phyloP scores from a whole-genome alignment of 2,113 vertebrate genomes.

The Cyprinodon tularosa region DNA sequence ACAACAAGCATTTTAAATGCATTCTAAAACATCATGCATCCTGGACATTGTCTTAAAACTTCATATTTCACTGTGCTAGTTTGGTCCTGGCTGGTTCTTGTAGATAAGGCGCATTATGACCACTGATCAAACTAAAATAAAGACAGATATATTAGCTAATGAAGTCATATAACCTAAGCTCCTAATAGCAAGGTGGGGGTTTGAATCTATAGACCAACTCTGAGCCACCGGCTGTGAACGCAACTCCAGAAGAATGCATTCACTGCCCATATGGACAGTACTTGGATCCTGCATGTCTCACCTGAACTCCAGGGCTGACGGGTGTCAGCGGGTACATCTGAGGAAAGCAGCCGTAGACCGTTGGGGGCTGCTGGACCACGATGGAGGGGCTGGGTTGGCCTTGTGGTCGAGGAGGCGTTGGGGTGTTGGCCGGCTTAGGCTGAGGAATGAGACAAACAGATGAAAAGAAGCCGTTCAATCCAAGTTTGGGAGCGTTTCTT shows the following conservation, averaged over 20 bases:
- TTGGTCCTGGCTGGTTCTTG: background rate
- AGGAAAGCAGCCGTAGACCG: slow-evolving; percentile 95
- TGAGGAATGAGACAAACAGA: slow-evolving; percentile 47
- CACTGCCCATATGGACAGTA: too few species aligned
- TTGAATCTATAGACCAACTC: background rate
- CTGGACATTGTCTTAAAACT: too few species aligned
- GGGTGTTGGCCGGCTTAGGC: slow-evolving; percentile 98
- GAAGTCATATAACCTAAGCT: background rate
- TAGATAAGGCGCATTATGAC: background rate
- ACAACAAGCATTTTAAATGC: too few species aligned
- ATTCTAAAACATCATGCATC: too few species aligned
- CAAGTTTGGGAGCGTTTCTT: background rate
- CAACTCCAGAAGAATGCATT: background rate
- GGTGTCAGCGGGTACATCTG: slow-evolving; percentile 97
- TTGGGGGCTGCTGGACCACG: slow-evolving; percentile 92
- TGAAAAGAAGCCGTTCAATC: background rate
- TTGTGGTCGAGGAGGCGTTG: slow-evolving; percentile 94
- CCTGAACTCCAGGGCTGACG: slow-evolving; percentile 97
- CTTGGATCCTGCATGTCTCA: slow-evolving; percentile 66
- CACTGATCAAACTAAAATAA: too few species aligned
- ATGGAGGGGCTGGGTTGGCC: slow-evolving; percentile 97
- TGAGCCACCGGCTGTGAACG: background rate
- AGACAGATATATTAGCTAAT: background rate
- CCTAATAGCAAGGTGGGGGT: background rate
- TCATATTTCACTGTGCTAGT: background rate